Conservation (phyloP, 2,113 vertebrate species). For the Cnemophilus loriae region DNA sequence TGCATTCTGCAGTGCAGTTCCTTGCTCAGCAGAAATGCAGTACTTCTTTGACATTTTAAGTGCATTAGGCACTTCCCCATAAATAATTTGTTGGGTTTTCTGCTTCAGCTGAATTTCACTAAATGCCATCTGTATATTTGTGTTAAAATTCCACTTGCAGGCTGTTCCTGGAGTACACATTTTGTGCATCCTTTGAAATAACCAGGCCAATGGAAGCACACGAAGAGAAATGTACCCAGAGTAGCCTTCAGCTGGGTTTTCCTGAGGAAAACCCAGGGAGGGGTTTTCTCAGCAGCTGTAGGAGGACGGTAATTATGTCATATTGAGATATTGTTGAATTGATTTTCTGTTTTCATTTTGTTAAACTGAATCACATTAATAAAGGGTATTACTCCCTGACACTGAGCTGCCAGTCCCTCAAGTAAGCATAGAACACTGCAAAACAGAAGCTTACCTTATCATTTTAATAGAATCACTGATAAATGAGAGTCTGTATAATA, state of each 20-base stretch:
- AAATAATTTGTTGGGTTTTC: not conserved
- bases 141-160: not conserved
- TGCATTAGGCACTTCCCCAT: not conserved
- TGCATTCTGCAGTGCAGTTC: not conserved
- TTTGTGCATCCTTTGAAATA: not conserved
- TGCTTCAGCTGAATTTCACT: not conserved
- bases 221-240: not conserved
- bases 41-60: not conserved
- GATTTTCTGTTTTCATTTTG: not conserved
- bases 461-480: not conserved
- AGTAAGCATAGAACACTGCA: not conserved
- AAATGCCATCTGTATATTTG: not conserved
- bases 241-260: not conserved
- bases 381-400: not conserved
- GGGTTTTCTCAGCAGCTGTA: not conserved
- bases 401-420: not conserved
- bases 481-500: not conserved
- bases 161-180: not conserved
- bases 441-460: not conserved
- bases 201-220: not conserved
- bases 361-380: not conserved
- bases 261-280: too few relatives aligned
- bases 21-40: not conserved
- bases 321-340: not conserved
- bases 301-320: not conserved